A percentile compares a stretch with the other conserved stretches of the same genome.
These are phyloP conservation scores for Sminthopsis crassicaudata DNA, from an alignment of 2,113 vertebrate species.

Conservation along the genomic window DNA sequence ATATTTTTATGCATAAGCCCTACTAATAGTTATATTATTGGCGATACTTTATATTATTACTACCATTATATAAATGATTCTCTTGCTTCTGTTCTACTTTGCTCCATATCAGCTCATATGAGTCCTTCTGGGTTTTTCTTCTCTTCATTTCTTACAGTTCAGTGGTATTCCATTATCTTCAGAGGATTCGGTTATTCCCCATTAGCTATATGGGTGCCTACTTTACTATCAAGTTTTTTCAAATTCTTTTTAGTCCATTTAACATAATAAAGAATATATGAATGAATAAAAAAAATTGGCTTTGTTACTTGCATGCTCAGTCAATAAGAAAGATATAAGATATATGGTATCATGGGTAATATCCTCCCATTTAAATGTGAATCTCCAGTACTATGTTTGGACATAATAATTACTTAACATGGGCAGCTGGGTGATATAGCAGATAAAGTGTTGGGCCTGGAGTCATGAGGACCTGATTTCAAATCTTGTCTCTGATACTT, in stretches of 20 bases:
- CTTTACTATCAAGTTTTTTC: not conserved
- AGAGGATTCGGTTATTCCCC: not conserved
- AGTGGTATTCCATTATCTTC: not conserved
- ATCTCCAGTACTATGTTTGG: not conserved
- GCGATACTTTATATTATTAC: not conserved
- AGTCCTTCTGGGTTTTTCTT: not conserved
- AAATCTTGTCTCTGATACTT: not conserved
- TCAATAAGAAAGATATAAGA: too few species aligned
- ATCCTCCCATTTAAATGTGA: too few species aligned
- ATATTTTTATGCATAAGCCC: too few species aligned
- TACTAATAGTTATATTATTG: not conserved
- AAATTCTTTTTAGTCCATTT: not conserved
- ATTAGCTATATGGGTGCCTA: not conserved
- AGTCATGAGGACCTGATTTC: not conserved
- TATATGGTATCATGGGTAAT: too few species aligned
- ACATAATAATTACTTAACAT: not conserved
- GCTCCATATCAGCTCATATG: not conserved
- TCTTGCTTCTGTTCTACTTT: not conserved
- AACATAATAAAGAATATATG: constrained; percentile 29
- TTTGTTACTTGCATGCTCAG: not conserved
- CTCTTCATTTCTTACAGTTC: not conserved
- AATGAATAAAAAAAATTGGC: constrained; percentile 33
- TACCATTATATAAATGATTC: not conserved
- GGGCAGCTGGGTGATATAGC: too few species aligned
- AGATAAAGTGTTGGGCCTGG: not conserved